These are phyloP conservation scores for Limonius californicus DNA, from an alignment of 1,140 invertebrate species.

Conservation along the genomic window DNA sequence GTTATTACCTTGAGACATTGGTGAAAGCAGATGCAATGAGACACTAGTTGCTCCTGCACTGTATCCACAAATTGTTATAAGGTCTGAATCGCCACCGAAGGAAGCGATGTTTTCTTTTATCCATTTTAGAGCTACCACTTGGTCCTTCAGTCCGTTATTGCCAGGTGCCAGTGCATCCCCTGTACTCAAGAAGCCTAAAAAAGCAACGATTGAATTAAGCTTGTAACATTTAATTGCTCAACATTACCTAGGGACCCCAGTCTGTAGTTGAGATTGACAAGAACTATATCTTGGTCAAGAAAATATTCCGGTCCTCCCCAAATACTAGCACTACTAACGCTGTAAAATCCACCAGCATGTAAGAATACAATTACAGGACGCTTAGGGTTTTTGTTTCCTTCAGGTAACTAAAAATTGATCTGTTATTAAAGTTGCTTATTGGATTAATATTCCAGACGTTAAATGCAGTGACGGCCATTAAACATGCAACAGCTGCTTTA, in stretches of 20 bases:
- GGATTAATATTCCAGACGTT: too few species aligned
- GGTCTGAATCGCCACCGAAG: conserved; percentile 64
- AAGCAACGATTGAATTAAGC: not conserved
- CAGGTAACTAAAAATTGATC: conserved; percentile 38
- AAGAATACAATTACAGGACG: conserved; percentile 50
- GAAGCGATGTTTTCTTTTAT: conserved; percentile 56
- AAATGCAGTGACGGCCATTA: too few species aligned
- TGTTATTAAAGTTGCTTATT: too few species aligned
- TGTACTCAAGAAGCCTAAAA: conserved; percentile 55
- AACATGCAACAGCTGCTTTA: too few species aligned
- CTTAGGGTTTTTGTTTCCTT: conserved; percentile 24
- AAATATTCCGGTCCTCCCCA: conserved; percentile 47
- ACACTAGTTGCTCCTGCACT: conserved; percentile 59
- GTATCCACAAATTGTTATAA: conserved; percentile 58
- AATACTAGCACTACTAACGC: conserved; percentile 32
- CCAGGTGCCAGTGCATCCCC: conserved; percentile 54
- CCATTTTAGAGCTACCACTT: conserved; percentile 60
- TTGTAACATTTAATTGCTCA: not conserved
- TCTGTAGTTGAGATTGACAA: conserved; percentile 59
- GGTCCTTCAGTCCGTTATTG: conserved; percentile 63
- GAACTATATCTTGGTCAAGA: conserved; percentile 50
- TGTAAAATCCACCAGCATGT: conserved; percentile 49
- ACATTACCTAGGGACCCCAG: conserved; percentile 45
- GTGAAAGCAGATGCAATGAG: conserved; percentile 56
- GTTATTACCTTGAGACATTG: conserved; percentile 49